Base-by-base conservation (phyloP, 2,797 vertebrate species). In the Capromys pilorides region DNA sequence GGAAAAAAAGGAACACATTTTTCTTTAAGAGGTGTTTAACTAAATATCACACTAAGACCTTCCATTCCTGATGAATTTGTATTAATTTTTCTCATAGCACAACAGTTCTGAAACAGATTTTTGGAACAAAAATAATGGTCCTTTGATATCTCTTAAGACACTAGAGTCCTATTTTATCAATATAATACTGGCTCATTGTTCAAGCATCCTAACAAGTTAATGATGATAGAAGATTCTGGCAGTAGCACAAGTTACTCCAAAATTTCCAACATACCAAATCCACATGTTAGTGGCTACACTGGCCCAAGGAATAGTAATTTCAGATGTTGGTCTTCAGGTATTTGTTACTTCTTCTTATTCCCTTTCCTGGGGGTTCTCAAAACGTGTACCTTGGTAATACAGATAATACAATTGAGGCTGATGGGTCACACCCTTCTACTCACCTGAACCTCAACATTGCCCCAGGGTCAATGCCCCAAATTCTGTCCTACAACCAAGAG, bases 21-120 rank as follows among this genome's bases (percentile, higher is more conserved):
- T 95, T 95, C 94, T 95, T 59, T 79, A 36, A 13, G 57, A 85
- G 88, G 26, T 78, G 67, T 94, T 92, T 79, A 81, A 67, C 31
- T 73, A 45, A 86, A 26, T 91, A 26, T 18, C 28, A 93, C 14
- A 77, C 22, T 86, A 97, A 95, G 2, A 87, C 57, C n/a, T 97
- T 96, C 41, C 81, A 77, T 96, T 86, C 28, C 78, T 64, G 36
- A 33, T 49, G 62, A 69, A 62, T 59, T 86, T 79, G 39, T 69
- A 61, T 22, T 71, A 24, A 64, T 86, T 96, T 88, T 94, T 93
- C 73, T 94, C 57, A 92, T 36, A 91, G 39, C 31, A 95, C 33
- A 95, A 57, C 36, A 28, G 19, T 64, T 86, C 21, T 82, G 97
- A n/a, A 16, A 82, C 36, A 1, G 5, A 78, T 1, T 21, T 66